Evolutionary conservation across 37 sponge, comb jelly and placozoan genomes (phyloP).

Genomic region (Cladorhizidae sp.): DNA sequence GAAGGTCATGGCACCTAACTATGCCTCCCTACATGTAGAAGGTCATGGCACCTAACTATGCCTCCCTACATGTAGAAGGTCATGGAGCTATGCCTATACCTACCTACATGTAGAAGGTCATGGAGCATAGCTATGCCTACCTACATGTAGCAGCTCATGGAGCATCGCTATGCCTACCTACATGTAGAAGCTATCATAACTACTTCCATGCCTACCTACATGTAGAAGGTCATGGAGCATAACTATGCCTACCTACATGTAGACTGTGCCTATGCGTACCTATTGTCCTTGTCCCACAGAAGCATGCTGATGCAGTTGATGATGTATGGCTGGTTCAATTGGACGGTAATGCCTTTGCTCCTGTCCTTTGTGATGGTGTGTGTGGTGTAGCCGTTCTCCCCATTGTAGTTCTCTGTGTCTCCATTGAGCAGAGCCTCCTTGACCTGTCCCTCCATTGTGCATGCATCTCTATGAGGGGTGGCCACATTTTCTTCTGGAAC

Average conservation of each 20-base stretch:
- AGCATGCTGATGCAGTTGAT: constrained; percentile 89
- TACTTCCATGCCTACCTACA: no score
- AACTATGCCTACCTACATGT: neutral
- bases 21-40: no score
- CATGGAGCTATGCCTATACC: no score
- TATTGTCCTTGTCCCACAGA: constrained; percentile 92
- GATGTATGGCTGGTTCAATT: constrained; percentile 82
- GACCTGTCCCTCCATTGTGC: constrained; percentile 63
- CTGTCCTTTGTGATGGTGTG: constrained; percentile 70
- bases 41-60: no score
- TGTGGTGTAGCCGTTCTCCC: constrained; percentile 81
- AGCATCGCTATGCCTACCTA: no score
- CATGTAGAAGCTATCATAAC: no score
- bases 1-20: no score
- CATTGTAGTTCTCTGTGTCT: constrained; percentile 80
- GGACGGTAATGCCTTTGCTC: constrained; percentile 83
- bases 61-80: no score
- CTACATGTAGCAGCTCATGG: no score
- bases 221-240: no score
- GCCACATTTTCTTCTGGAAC: constrained; percentile 90
- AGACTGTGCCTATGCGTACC: constrained; percentile 24
- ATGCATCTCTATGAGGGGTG: constrained; percentile 66
- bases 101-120: no score
- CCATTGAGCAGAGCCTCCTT: constrained; percentile 76
- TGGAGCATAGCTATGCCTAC: no score